These are phyloP conservation scores for Opisthocomus hoazin DNA, from an alignment of 2,113 vertebrate genomes.

Conservation along the genomic window DNA sequence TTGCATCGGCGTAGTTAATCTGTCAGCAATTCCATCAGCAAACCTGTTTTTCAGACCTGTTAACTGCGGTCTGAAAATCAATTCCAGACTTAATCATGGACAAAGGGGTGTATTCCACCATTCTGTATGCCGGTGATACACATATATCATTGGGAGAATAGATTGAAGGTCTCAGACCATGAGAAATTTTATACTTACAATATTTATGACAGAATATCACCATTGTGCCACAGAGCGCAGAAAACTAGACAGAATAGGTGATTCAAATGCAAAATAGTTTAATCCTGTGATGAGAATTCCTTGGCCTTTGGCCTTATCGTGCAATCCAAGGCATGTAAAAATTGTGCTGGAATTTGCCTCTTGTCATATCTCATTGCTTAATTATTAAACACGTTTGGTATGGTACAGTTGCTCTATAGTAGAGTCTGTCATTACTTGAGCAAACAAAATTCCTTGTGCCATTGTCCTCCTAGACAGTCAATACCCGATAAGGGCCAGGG, in stretches of 20 bases:
- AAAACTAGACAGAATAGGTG: not conserved
- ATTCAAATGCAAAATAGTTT: slow-evolving; percentile 23
- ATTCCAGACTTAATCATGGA: not conserved
- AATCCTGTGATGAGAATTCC: not conserved
- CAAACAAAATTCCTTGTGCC: slow-evolving; percentile 10
- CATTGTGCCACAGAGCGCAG: not conserved
- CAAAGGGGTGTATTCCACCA: not conserved
- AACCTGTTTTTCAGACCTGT: slow-evolving; percentile 21
- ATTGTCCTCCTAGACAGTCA: not conserved
- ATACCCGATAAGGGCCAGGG: not conserved
- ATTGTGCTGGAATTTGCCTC: slow-evolving; percentile 16
- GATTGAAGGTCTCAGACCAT: slow-evolving; percentile 8
- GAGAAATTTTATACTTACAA: not conserved
- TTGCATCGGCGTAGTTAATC: not conserved
- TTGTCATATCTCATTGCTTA: slow-evolving; percentile 31
- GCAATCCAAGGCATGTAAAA: slow-evolving; percentile 9
- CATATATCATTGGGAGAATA: not conserved
- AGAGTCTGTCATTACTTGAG: not conserved
- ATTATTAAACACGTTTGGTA: slow-evolving; percentile 33
- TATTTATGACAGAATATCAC: slow-evolving; percentile 17
- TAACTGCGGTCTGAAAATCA: slow-evolving; percentile 46
- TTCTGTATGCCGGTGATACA: not conserved
- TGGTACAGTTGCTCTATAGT: slow-evolving; percentile 6
- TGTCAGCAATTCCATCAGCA: slow-evolving; percentile 33
- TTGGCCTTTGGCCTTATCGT: not conserved